These are phyloP conservation scores for Trachelus troglodyta DNA, from an alignment of 2,888 invertebrate species.

Conservation along the genomic window DNA sequence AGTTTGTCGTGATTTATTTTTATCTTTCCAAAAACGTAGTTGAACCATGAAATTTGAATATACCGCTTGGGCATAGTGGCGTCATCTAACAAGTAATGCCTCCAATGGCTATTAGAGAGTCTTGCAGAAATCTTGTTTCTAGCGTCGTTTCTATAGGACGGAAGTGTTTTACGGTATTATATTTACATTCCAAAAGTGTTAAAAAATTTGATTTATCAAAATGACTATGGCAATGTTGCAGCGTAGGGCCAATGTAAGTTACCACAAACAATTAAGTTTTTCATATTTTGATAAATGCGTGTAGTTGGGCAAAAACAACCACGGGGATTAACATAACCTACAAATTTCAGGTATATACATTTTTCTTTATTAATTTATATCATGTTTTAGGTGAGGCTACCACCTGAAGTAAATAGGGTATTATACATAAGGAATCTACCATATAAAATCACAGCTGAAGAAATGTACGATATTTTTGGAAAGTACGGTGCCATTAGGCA, in stretches of 20 bases:
- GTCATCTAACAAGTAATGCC: not conserved
- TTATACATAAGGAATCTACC: slow-evolving; percentile 97
- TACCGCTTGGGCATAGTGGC: not conserved
- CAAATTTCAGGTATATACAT: slow-evolving; percentile 13
- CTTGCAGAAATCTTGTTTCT: not conserved
- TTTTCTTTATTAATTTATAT: slow-evolving; percentile 14
- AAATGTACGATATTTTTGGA: slow-evolving; percentile 99
- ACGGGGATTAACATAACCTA: not conserved
- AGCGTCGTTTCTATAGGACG: not conserved
- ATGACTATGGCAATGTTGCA: slow-evolving; percentile 79
- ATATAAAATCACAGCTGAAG: slow-evolving; percentile 99
- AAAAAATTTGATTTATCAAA: not conserved
- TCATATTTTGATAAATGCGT: not conserved
- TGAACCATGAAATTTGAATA: not conserved
- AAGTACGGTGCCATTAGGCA: slow-evolving; percentile 99
- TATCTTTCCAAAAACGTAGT: not conserved
- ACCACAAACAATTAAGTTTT: not conserved
- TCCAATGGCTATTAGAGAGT: not conserved
- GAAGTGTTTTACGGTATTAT: not conserved
- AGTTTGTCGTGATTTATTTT: not conserved
- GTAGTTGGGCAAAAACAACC: not conserved
- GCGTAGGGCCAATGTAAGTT: slow-evolving; percentile 79
- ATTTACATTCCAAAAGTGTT: not conserved
- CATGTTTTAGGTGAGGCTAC: slow-evolving; percentile 87
- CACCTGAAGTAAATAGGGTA: slow-evolving; percentile 98